phyloP scores from a whole-genome alignment of 2,113 vertebrate species.

The Paramormyrops kingsleyae region DNA sequence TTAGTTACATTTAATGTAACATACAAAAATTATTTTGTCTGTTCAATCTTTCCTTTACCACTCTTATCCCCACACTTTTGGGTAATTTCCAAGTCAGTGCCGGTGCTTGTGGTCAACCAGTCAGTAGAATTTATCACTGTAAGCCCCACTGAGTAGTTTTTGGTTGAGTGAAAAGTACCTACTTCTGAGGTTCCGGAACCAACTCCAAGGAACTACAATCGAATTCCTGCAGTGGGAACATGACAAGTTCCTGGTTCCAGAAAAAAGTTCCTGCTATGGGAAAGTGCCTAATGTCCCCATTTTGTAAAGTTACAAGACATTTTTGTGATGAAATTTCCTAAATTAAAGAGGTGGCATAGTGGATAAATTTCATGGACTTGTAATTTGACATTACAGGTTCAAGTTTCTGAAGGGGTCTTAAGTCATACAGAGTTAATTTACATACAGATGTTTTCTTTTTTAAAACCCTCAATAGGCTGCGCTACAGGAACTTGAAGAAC shows the following conservation, averaged over 20 bases:
- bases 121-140: background rate
- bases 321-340: background rate
- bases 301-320: background rate
- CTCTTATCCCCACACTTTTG: background rate
- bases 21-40: background rate
- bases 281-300: background rate
- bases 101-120: background rate
- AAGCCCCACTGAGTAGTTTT: background rate
- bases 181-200: background rate
- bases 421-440: background rate
- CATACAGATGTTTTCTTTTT: conserved; percentile 8
- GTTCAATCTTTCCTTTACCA: background rate
- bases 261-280: background rate
- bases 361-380: background rate
- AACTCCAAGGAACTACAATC: background rate
- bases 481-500: conserved; percentile 95
- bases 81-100: background rate
- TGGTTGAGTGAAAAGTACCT: background rate
- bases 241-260: background rate
- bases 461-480: conserved; percentile 67
- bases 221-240: background rate
- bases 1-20: background rate
- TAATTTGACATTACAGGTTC: background rate
- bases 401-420: background rate
- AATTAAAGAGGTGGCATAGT: background rate